Evolutionary conservation across 2,888 invertebrate species (phyloP).

Genomic region (Spisula solida): DNA sequence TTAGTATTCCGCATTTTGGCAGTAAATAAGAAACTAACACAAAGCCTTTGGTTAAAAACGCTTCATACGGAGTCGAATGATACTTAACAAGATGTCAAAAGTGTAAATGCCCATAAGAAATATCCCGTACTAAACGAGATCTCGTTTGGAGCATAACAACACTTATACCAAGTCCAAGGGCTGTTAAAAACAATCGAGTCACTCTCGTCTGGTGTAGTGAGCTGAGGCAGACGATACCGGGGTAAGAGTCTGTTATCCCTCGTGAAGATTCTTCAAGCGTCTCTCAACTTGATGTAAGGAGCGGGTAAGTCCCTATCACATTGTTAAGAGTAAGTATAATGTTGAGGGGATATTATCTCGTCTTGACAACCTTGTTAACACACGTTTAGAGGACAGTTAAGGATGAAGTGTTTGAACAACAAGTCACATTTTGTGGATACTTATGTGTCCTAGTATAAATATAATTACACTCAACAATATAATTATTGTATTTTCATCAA

Average conservation of each 20-base stretch:
- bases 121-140: not conserved
- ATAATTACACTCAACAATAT: not conserved
- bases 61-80: not conserved
- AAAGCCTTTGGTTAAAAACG: not conserved
- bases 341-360: slow-evolving; percentile 22
- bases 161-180: slow-evolving; percentile 46
- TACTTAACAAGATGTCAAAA: slow-evolving; percentile 23
- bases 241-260: slow-evolving; percentile 56
- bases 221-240: slow-evolving; percentile 29
- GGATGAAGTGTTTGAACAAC: not conserved
- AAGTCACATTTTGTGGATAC: not conserved
- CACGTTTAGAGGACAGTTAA: not conserved
- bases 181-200: slow-evolving; percentile 58
- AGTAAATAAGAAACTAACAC: not conserved
- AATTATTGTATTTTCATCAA: slow-evolving; percentile 11
- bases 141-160: slow-evolving; percentile 35
- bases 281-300: slow-evolving; percentile 46
- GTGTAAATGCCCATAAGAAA: slow-evolving; percentile 10
- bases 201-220: slow-evolving; percentile 48
- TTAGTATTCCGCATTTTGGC: not conserved
- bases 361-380: slow-evolving; percentile 21
- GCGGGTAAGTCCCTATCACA: slow-evolving; percentile 35
- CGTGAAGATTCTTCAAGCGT: slow-evolving; percentile 45
- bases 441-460: slow-evolving; percentile 1
- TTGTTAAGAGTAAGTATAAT: not conserved